A percentile compares a stretch with the other conserved stretches of the same genome.
These are phyloP conservation scores for Oikopleura vanhoeffeni DNA, from an alignment of 23 tunicate species.

Conservation along the genomic window DNA sequence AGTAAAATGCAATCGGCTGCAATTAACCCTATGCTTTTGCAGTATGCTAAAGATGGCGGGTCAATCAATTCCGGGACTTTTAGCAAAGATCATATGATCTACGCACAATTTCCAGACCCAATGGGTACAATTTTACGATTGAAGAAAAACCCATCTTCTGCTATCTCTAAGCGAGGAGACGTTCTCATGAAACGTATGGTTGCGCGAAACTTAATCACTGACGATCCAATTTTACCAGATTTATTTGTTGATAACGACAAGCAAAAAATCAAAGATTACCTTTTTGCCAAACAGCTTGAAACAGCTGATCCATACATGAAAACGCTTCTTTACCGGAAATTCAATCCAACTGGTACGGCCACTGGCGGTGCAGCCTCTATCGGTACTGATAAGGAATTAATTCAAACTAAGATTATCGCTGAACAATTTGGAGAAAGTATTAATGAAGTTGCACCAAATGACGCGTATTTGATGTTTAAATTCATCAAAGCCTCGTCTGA, in stretches of 20 bases:
- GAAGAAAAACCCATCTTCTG: not conserved
- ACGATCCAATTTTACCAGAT: not conserved
- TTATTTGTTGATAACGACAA: not conserved
- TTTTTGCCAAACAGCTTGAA: slow-evolving; percentile 10
- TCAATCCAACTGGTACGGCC: not conserved
- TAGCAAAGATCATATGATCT: not conserved
- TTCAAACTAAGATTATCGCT: not conserved
- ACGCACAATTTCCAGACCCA: not conserved
- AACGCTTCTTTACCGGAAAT: not conserved
- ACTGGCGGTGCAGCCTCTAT: not conserved
- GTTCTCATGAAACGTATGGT: not conserved
- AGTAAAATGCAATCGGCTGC: not conserved
- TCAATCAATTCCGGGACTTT: not conserved
- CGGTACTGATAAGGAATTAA: not conserved
- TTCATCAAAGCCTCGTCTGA: not conserved
- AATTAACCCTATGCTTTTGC: not conserved
- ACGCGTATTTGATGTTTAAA: slow-evolving; percentile 3
- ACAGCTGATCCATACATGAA: slow-evolving; percentile 9
- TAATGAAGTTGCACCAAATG: not conserved
- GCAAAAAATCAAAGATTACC: not conserved
- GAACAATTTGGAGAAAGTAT: not conserved
- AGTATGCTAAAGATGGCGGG: not conserved
- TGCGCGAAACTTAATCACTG: not conserved
- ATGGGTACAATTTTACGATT: not conserved
- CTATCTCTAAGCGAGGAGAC: not conserved